Percentiles rank a stretch among this genome's conserved stretches.
phyloP scores from a whole-genome alignment of 2,888 invertebrate genomes.

The Cephus spinipes region DNA sequence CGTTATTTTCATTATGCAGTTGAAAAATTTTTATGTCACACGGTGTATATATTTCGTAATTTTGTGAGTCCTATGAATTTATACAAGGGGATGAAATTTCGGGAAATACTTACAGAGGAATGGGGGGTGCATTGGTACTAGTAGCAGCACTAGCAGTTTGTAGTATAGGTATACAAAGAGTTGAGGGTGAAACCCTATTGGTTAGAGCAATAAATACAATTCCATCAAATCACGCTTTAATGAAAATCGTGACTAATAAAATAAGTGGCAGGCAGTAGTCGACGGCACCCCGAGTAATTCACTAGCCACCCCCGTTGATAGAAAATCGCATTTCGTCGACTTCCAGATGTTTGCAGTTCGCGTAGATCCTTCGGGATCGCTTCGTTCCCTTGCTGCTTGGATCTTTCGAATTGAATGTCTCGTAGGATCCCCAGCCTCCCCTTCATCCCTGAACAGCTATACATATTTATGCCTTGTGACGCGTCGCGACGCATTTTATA shows the following conservation, averaged over 20 bases:
- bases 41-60: not conserved
- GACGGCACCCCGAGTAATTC: constrained; percentile 39
- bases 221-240: constrained; percentile 55
- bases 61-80: not conserved
- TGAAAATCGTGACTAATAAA: constrained; percentile 59
- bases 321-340: constrained; percentile 45
- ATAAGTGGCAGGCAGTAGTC: constrained; percentile 46
- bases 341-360: constrained; percentile 34
- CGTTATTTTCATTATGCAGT: not conserved
- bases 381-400: constrained; percentile 19
- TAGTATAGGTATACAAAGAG: not conserved
- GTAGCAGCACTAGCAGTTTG: not conserved
- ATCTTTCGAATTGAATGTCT: constrained; percentile 26
- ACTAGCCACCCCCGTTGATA: constrained; percentile 27
- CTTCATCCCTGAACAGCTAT: constrained; percentile 27
- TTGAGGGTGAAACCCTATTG: not conserved
- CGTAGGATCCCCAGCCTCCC: constrained; percentile 15
- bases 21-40: not conserved
- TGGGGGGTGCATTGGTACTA: not conserved
- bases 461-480: constrained; percentile 43
- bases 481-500: constrained; percentile 38
- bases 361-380: constrained; percentile 18
- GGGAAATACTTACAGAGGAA: not conserved
- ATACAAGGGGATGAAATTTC: not conserved
- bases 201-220: constrained; percentile 51